Base-by-base conservation (phyloP, 1,140 invertebrate genomes). In the Thereuonema tuberculata region DNA sequence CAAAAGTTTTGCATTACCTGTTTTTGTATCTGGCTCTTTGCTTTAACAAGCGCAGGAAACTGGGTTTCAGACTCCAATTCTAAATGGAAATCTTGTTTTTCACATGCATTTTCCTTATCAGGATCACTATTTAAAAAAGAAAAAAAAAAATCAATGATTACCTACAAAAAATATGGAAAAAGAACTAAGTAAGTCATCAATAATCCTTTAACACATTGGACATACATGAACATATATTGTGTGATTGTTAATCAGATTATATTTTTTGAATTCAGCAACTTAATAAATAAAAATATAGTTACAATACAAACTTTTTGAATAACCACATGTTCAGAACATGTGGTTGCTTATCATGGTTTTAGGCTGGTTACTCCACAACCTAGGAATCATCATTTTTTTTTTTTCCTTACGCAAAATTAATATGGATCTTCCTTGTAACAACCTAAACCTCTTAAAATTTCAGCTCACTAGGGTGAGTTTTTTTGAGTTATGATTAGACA, bases 51-150 rank as follows among this genome's bases (percentile, higher is more conserved):
- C 5, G 53, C 53, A 29, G 53, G 53, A 55, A 55, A 55, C 9
- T 55, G 53, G 14, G 53, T 23, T 55, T 55, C 53, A 3, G 53
- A 55, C 27, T 55, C 25, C 23, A 55, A 21, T 29, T 55, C 53
- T 12, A 55, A 23, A 12, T 26, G 5, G 27, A 28, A 28, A 24
- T 24, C 49, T 15, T 12, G 5, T 21, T 52, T 52, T 29, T 55
- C 26, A 15, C 23, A 3, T 17, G 3, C 28, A 29, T 55, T 29
- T 29, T 55, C 26, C 23, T 55, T 28, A 25, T 55, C 53, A 50
- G 9, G 31, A 5, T 37, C 17, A 37, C 17, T 17, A 37, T 5
- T 17, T 37, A 17, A 9, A 17, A 9, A 17, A 37, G 17, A 37
- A 37, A 9, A 37, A 17, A 37, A 37, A 9, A 37, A 9, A 17